phyloP scores from a whole-genome alignment of 1,140 invertebrate species.

The Leguminivora glycinivorella region DNA sequence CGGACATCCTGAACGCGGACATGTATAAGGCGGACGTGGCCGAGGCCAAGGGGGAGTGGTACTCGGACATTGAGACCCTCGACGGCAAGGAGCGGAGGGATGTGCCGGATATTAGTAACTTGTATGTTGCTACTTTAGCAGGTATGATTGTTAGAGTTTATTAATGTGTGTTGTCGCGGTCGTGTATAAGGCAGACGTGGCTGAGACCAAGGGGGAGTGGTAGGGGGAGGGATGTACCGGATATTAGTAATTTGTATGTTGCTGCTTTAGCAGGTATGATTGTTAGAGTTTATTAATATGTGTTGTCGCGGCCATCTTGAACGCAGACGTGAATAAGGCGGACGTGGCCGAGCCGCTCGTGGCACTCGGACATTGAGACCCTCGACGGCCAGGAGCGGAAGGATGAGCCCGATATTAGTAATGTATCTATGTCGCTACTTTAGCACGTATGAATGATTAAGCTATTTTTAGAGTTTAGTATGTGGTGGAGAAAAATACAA shows the following conservation, averaged over 20 bases:
- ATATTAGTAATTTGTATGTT: constrained; percentile 79
- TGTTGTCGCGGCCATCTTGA: constrained; percentile 63
- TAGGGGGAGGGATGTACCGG: constrained; percentile 38
- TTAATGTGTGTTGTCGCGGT: too few species aligned
- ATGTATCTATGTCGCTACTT: too few species aligned
- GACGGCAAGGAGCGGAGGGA: constrained; percentile 34
- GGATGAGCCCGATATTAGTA: constrained; percentile 44
- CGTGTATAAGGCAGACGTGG: constrained; percentile 59
- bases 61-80: constrained; percentile 46
- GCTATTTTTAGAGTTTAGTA: too few species aligned
- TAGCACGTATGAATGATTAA: too few species aligned
- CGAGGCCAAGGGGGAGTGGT: constrained; percentile 63
- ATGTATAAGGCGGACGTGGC: constrained; percentile 60
- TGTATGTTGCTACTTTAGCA: too few species aligned
- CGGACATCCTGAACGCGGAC: constrained; percentile 61
- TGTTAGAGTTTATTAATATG: too few species aligned
- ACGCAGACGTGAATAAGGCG: constrained; percentile 58
- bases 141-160: too few species aligned
- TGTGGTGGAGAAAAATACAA: too few species aligned
- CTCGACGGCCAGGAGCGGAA: constrained; percentile 37
- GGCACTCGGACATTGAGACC: constrained; percentile 50
- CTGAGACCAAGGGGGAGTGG: constrained; percentile 63
- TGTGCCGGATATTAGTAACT: constrained; percentile 47
- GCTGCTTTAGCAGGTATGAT: constrained; percentile 80
- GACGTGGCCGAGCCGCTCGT: constrained; percentile 61